Percentiles rank a stretch among this genome's conserved stretches.
Evolutionary conservation across 2,797 vertebrate species (phyloP).

Genomic region (Alcedo quadribrachys): DNA sequence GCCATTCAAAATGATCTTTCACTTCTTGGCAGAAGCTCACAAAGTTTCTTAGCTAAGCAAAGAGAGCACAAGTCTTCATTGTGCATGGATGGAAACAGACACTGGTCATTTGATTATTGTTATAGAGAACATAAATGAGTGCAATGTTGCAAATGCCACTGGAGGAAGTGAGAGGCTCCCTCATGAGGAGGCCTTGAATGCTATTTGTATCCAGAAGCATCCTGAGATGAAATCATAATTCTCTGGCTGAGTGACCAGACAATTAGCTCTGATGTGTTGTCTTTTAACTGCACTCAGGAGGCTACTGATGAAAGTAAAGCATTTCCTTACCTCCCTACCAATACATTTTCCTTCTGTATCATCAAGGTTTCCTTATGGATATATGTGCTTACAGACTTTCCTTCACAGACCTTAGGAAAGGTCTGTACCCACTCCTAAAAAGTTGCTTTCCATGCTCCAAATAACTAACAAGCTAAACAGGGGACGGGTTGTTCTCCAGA

Average conservation of each 20-base stretch:
- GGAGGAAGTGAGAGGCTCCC: conserved; percentile 55
- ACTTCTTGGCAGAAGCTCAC: conserved; percentile 61
- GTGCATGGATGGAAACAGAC: conserved; percentile 22
- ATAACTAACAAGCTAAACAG: not conserved
- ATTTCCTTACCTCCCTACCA: conserved; percentile 15
- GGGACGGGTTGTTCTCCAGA: conserved; percentile 6
- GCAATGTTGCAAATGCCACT: conserved; percentile 58
- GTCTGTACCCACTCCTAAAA: not conserved
- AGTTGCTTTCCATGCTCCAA: not conserved
- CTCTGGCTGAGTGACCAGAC: not conserved
- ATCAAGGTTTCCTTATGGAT: not conserved
- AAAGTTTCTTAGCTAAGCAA: conserved; percentile 49
- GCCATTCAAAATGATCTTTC: conserved; percentile 64
- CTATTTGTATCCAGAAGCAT: conserved; percentile 54
- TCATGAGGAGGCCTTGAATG: conserved; percentile 36
- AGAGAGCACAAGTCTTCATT: conserved; percentile 58
- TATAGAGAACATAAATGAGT: conserved; percentile 48
- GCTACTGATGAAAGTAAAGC: conserved; percentile 14
- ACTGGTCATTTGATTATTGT: conserved; percentile 63
- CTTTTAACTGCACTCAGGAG: conserved; percentile 19
- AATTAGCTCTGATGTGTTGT: not conserved
- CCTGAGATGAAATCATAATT: conserved; percentile 61
- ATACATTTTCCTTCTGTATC: not conserved
- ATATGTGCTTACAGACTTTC: not conserved
- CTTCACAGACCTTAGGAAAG: not conserved